Conservation (phyloP, 2,888 invertebrate species). For the Caenorhabditis japonica region DNA sequence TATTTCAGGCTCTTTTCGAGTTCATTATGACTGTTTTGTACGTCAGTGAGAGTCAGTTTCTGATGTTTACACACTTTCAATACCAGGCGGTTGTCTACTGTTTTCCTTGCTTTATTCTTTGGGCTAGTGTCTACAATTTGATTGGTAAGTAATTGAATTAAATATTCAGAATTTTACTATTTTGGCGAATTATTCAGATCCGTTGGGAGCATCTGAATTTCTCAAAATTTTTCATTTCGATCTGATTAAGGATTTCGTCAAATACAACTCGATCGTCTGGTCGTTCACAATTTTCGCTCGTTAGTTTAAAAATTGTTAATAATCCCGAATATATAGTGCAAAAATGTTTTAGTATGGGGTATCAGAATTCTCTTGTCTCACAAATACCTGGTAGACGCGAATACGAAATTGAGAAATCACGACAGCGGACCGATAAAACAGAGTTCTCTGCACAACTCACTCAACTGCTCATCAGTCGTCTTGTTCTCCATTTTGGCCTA, state of each 20-base stretch:
- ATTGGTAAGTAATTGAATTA: neutral
- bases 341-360: too few species aligned
- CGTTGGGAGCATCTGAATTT: neutral
- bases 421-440: slow-evolving; percentile 8
- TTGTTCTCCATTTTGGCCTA: neutral
- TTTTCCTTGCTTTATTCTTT: neutral
- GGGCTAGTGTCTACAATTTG: neutral
- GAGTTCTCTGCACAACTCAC: neutral
- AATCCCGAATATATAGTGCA: too few species aligned
- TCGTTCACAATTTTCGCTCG: too few species aligned
- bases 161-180: too few species aligned
- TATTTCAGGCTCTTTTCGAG: slow-evolving; percentile 3
- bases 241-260: neutral
- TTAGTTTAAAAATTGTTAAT: too few species aligned
- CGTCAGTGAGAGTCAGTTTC: neutral
- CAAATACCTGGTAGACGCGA: neutral
- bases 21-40: neutral
- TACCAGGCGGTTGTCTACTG: slow-evolving; percentile 3
- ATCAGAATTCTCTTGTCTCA: too few species aligned
- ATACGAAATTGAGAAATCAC: neutral
- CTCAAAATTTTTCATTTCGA: neutral
- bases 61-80: neutral
- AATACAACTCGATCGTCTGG: neutral
- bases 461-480: neutral
- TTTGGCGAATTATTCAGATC: neutral